Conservation (phyloP, 2,113 vertebrate species). For the Anolis carolinensis region DNA sequence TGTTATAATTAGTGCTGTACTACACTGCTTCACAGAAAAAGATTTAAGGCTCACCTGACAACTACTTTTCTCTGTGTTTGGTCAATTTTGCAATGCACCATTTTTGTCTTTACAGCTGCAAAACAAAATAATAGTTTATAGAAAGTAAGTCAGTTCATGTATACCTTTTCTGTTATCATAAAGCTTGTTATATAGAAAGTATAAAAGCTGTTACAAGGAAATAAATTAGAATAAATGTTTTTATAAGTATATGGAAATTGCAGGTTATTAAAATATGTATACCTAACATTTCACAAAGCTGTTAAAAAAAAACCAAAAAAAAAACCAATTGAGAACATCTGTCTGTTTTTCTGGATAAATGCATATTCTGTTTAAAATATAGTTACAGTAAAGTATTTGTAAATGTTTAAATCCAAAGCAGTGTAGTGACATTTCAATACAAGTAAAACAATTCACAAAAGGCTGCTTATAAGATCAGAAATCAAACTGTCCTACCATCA, state of each 20-base stretch:
- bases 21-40: conserved; percentile 64
- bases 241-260: conserved; percentile 14
- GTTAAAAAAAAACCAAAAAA: background rate
- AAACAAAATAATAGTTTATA: conserved; percentile 35
- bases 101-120: conserved; percentile 97
- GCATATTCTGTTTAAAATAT: background rate
- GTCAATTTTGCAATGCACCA: conserved; percentile 99
- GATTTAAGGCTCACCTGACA: conserved; percentile 88
- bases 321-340: background rate
- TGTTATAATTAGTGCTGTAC: conserved; percentile 73
- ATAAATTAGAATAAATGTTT: background rate
- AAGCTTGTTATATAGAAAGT: conserved; percentile 4
- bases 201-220: conserved; percentile 49
- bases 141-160: background rate
- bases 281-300: background rate
- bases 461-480: background rate
- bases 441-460: conserved; percentile 6
- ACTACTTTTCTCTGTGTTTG: conserved; percentile 97
- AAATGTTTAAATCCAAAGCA: background rate
- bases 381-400: background rate
- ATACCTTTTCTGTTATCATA: conserved; percentile 34
- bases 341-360: background rate
- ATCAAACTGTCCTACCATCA: conserved; percentile 81
- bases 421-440: conserved; percentile 16
- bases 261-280: background rate